A percentile compares a stretch with the other conserved stretches of the same genome.
Conservation (phyloP, 2,888 invertebrate species). For the Athrips mouffetella region DNA sequence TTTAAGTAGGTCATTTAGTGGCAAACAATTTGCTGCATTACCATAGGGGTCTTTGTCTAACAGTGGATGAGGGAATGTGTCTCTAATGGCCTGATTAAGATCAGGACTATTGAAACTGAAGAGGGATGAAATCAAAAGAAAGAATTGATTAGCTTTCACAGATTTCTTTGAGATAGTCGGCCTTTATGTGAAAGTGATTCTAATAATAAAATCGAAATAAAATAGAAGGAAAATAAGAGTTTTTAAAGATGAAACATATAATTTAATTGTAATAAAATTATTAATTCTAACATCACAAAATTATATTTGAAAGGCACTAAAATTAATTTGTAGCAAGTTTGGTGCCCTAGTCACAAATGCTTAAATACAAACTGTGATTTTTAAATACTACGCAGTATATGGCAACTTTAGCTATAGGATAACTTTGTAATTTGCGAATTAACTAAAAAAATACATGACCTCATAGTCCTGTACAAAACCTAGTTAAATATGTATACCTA, state of each 20-base stretch:
- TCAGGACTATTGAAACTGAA: conserved; percentile 25
- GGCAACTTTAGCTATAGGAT: no score
- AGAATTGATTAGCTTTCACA: neutral
- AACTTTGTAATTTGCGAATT: no score
- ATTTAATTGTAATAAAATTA: conserved; percentile 39
- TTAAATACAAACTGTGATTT: neutral
- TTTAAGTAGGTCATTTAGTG: conserved; percentile 61
- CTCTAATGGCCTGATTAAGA: conserved; percentile 40
- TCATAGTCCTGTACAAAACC: neutral
- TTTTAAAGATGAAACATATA: conserved; percentile 31
- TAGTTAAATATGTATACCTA: neutral
- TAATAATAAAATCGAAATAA: neutral
- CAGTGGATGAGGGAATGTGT: conserved; percentile 42
- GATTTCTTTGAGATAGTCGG: neutral
- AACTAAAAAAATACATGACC: neutral
- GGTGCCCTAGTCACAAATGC: conserved; percentile 43
- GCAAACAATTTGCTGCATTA: conserved; percentile 56
- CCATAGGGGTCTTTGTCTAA: conserved; percentile 53
- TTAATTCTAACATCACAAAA: conserved; percentile 63
- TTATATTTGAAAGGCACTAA: conserved; percentile 58
- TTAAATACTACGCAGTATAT: neutral
- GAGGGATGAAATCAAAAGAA: conserved; percentile 16
- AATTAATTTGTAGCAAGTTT: conserved; percentile 42
- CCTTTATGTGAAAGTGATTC: neutral
- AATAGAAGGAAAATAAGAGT: neutral